A percentile compares a stretch with the other conserved stretches of the same genome.
phyloP scores from a whole-genome alignment of 2,888 invertebrate species.

The Acanthococcus lagerstroemiae region DNA sequence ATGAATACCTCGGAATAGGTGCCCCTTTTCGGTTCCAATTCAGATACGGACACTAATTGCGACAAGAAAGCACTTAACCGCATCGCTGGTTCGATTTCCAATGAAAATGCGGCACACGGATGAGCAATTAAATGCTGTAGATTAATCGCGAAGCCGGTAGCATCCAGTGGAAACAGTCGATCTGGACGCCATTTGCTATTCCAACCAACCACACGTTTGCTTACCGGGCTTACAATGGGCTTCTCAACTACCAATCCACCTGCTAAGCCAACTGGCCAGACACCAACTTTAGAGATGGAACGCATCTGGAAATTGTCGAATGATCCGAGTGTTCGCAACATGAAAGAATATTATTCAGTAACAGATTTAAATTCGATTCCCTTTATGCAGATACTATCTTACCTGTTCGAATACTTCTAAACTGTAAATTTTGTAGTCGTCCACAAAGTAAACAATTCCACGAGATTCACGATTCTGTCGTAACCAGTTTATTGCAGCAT shows the following conservation, averaged over 20 bases:
- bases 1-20: slow-evolving; percentile 66
- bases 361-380: background rate
- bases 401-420: slow-evolving; percentile 83
- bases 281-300: slow-evolving; percentile 70
- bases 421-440: slow-evolving; percentile 92
- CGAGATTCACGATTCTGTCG: slow-evolving; percentile 51
- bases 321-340: background rate
- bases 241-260: slow-evolving; percentile 89
- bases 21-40: slow-evolving; percentile 83
- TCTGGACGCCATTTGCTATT: slow-evolving; percentile 78
- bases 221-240: slow-evolving; percentile 60
- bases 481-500: slow-evolving; percentile 74
- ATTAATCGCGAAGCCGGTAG: slow-evolving; percentile 93
- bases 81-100: slow-evolving; percentile 75
- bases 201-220: slow-evolving; percentile 52
- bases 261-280: slow-evolving; percentile 93
- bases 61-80: slow-evolving; percentile 77
- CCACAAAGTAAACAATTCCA: slow-evolving; percentile 87
- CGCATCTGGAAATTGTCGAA: slow-evolving; percentile 53
- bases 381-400: slow-evolving; percentile 33
- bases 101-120: slow-evolving; percentile 58
- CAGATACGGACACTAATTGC: slow-evolving; percentile 55
- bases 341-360: background rate
- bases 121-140: slow-evolving; percentile 59
- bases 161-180: slow-evolving; percentile 89